Base-by-base conservation (phyloP, 2,113 vertebrate species). In the Typhlomys cinereus region DNA sequence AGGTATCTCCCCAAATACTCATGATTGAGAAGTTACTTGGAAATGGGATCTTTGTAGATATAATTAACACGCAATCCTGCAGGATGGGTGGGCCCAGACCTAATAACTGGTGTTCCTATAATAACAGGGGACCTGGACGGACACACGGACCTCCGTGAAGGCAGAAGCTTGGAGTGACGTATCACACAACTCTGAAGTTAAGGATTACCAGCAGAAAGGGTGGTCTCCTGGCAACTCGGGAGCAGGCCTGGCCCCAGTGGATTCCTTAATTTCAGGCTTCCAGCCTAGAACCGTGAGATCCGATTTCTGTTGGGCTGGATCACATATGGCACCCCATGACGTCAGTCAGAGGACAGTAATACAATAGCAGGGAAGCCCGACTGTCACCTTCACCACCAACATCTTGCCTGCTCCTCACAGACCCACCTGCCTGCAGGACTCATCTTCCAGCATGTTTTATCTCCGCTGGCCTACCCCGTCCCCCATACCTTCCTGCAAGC, bases 281-380 rank as follows among this genome's bases (percentile, higher is more conserved):
- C 4, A 41, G 27, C 44, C 73, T 48, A 29, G 44, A 88, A 50
- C 57, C 1, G 52, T 29, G 36, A 36, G 46, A 48, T 34, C 41
- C n/a, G 8, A n/a, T 27, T 27, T 84, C 59, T 73, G 48, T 41
- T 36, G 64, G 7, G 36, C 7, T 34, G 66, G 69, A 62, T 71
- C 62, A 61, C 6, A 41, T 8, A 52, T 14, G 36, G 39, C 3
- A 9, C n/a, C 76, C 8, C 1, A 41, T 61, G 4, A 69, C 44
- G 23, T 41, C 34, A 57, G 82, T 78, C 27, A 5, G 1, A 18
- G 64, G 85, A 86, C 67, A 50, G 3, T 4, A 18, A 8, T 3
- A 59, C 0, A 15, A 7, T 10, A 59, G 61, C 46, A 4, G 0
- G 10, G 3, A 31, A 62, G 36, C n/a, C 34, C 12, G 4, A 5